Evolutionary conservation across 2,113 vertebrate species (phyloP).

Genomic region (Galeopterus variegatus): DNA sequence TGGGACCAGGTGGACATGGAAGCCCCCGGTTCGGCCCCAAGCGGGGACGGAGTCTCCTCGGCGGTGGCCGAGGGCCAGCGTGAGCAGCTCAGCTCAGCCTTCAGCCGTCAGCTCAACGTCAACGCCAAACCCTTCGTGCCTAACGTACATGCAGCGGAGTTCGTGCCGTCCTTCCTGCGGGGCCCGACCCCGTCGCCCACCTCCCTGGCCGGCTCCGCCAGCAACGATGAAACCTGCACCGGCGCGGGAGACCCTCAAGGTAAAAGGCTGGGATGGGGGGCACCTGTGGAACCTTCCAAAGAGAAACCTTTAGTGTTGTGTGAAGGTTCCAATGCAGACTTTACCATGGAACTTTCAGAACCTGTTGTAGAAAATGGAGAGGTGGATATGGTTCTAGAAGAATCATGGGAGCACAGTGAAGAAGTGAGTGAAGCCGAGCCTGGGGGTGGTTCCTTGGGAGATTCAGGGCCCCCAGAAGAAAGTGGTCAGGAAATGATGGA

Average conservation of each 20-base stretch:
- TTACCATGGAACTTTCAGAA: conserved; percentile 93
- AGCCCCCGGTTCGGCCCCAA: conserved; percentile 51
- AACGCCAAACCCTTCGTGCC: conserved; percentile 97
- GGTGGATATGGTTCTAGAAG: conserved; percentile 94
- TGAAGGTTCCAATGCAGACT: conserved; percentile 90
- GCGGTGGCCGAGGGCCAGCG: conserved; percentile 67
- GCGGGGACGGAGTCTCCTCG: conserved; percentile 59
- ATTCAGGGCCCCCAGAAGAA: conserved; percentile 90
- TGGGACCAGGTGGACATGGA: conserved; percentile 98
- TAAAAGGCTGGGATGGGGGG: conserved; percentile 73
- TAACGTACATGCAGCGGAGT: conserved; percentile 95
- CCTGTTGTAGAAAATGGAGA: conserved; percentile 96
- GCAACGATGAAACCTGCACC: conserved; percentile 55
- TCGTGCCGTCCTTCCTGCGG: conserved; percentile 91
- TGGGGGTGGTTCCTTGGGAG: conserved; percentile 86
- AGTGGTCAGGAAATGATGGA: conserved; percentile 92
- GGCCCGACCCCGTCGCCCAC: conserved; percentile 75
- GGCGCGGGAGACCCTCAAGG: conserved; percentile 60
- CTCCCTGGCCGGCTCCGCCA: conserved; percentile 56
- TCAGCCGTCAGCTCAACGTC: conserved; percentile 92
- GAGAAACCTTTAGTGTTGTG: conserved; percentile 86
- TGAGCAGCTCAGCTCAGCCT: conserved; percentile 88
- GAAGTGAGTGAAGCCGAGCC: conserved; percentile 92
- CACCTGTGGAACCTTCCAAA: conserved; percentile 85
- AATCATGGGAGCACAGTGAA: conserved; percentile 97